Conservation (phyloP, 2,888 invertebrate genomes). For the Molanna angustata region DNA sequence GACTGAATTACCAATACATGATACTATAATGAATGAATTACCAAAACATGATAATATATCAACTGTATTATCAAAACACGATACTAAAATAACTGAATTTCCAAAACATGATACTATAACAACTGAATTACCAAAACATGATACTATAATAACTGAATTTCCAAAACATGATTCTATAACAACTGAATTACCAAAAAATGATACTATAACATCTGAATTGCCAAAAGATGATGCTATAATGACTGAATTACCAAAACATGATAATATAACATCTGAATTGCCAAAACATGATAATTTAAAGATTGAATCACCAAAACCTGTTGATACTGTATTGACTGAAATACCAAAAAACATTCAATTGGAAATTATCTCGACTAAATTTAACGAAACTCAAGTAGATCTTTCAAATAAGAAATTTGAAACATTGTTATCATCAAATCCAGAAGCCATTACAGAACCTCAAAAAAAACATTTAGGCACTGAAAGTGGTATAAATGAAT, state of each 20-base stretch:
- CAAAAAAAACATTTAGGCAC: no score
- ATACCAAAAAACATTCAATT: no score
- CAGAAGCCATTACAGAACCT: no score
- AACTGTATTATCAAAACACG: neutral
- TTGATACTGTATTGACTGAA: no score
- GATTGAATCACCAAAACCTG: no score
- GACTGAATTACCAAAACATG: neutral
- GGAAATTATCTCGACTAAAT: no score
- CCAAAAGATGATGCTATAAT: neutral
- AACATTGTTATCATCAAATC: no score
- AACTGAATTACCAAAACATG: neutral
- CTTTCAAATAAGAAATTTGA: no score
- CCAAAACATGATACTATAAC: neutral
- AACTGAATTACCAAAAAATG: neutral
- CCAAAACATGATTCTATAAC: neutral
- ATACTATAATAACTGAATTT: neutral
- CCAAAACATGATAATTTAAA: neutral
- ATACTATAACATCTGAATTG: neutral
- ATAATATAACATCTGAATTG: neutral
- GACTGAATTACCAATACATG: no score
- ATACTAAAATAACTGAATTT: neutral
- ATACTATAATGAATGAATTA: no score
- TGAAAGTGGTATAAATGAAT: no score
- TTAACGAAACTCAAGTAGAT: no score
- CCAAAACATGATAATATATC: neutral